Evolutionary conservation across 2,888 invertebrate species (phyloP), one percentile per base, ranked within the genome.

Genomic region (Stenchaetothrips biformis): DNA sequence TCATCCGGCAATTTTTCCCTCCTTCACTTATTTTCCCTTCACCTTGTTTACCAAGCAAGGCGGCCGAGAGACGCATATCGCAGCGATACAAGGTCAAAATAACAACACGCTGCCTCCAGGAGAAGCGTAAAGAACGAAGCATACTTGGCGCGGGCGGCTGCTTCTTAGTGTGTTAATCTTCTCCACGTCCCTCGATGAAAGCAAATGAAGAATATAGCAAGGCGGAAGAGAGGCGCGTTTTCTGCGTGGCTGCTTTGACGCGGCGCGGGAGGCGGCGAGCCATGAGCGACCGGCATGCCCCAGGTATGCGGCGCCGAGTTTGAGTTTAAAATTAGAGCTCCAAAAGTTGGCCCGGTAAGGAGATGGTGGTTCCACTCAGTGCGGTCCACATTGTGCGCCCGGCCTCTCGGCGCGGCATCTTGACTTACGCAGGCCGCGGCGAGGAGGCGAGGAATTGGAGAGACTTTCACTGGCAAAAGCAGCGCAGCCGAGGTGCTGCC

Each of bases 281-380:
- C 59, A 59, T 59, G 59, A 59, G 18, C 59, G 13, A 59, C 59
- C 59, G 13, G 11, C 13, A 16, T 59, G 67, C 6, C 9, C 21
- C 67, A 67, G 67, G 67, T 67, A 67, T 21, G 7, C 16, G 21
- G n/a, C 67, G n/a, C 25, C 18, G 21, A 67, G 67, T 67, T 67
- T 67, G 67, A 67, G 67, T 67, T 67, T n/a, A 67, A 67, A 67
- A 25, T 67, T 67, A 67, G 21, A 59, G 59, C 59, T 13, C 59
- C 59, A 6, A 67, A 67, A 67, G 67, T 67, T 67, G 67, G 67
- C 21, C 13, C 53, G 16, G 53, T 53, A 16, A 53, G 67, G 21
- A 67, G 67, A 9, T 25, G 67, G 67, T 21, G 59, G 59, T 13
- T 13, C 59, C 59, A 59, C 59, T 59, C 59, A 18, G 18, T 59